Evolutionary conservation across 2,797 vertebrate species (phyloP).

Genomic region (Anguilla obscura): DNA sequence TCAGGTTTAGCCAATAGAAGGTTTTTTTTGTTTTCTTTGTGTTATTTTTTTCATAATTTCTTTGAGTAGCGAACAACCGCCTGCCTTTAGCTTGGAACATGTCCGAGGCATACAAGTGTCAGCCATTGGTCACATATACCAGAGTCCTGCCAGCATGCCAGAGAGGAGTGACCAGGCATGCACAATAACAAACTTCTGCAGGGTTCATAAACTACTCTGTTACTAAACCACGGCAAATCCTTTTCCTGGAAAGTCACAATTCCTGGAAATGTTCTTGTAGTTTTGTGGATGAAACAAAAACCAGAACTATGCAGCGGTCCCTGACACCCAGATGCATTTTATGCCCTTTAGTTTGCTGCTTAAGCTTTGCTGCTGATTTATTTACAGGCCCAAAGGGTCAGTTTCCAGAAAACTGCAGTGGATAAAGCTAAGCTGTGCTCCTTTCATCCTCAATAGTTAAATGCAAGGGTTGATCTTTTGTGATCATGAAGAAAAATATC

Average conservation of each 20-base stretch:
- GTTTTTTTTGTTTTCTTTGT: constrained; percentile 62
- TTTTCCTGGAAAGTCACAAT: background rate
- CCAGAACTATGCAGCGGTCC: background rate
- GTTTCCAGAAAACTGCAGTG: background rate
- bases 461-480: background rate
- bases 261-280: constrained; percentile 17
- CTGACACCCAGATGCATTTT: background rate
- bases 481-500: background rate
- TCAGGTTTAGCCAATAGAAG: constrained; percentile 70
- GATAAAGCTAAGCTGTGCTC: background rate
- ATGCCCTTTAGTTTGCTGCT: background rate
- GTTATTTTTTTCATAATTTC: constrained; percentile 40
- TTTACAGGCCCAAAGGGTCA: background rate
- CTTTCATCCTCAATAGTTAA: background rate
- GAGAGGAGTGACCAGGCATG: constrained; percentile 10
- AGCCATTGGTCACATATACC: constrained; percentile 67
- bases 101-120: constrained; percentile 75
- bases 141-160: constrained; percentile 56
- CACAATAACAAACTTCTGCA: background rate
- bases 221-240: constrained; percentile 4
- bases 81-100: constrained; percentile 60
- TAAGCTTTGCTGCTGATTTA: background rate
- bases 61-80: constrained; percentile 60
- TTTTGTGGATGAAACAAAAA: background rate
- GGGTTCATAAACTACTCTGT: background rate